These are phyloP conservation scores for Scaptomyza pallida DNA, from an alignment of 1,140 invertebrate genomes.

Conservation along the genomic window DNA sequence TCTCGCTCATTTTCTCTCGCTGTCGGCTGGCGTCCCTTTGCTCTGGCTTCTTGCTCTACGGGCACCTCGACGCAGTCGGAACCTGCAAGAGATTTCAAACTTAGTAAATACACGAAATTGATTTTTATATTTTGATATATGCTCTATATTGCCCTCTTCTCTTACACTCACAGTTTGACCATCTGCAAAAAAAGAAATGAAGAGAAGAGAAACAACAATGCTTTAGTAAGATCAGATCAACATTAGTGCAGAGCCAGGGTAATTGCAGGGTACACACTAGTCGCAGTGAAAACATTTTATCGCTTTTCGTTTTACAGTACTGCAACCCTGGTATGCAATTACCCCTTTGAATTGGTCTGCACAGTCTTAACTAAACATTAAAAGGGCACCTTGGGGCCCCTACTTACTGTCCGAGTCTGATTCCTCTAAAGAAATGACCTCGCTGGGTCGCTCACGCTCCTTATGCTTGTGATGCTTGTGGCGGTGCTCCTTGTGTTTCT, in stretches of 20 bases:
- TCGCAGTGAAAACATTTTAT: constrained; percentile 24
- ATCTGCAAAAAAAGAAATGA: constrained; percentile 53
- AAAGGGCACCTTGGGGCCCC: not conserved
- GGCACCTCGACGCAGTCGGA: constrained; percentile 80
- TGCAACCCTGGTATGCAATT: constrained; percentile 38
- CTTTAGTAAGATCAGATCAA: constrained; percentile 48
- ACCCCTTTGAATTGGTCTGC: constrained; percentile 53
- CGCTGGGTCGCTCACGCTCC: constrained; percentile 58
- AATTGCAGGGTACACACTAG: constrained; percentile 34
- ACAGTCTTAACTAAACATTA: constrained; percentile 15
- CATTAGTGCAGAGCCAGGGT: constrained; percentile 52
- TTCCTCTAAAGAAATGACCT: constrained; percentile 75
- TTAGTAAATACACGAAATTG: not conserved
- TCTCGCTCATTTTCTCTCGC: constrained; percentile 33
- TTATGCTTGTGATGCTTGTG: constrained; percentile 74
- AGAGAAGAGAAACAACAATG: constrained; percentile 37
- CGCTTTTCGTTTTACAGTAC: constrained; percentile 53
- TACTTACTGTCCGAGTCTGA: constrained; percentile 76
- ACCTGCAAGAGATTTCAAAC: constrained; percentile 52
- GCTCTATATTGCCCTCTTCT: constrained; percentile 15
- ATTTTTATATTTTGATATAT: constrained; percentile 13
- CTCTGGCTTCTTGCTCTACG: constrained; percentile 42
- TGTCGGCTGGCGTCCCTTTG: constrained; percentile 37
- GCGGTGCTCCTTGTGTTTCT: constrained; percentile 69
- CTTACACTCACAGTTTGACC: constrained; percentile 54